These are phyloP conservation scores for Emesis castigata DNA, from an alignment of 2,888 invertebrate species.

Conservation along the genomic window DNA sequence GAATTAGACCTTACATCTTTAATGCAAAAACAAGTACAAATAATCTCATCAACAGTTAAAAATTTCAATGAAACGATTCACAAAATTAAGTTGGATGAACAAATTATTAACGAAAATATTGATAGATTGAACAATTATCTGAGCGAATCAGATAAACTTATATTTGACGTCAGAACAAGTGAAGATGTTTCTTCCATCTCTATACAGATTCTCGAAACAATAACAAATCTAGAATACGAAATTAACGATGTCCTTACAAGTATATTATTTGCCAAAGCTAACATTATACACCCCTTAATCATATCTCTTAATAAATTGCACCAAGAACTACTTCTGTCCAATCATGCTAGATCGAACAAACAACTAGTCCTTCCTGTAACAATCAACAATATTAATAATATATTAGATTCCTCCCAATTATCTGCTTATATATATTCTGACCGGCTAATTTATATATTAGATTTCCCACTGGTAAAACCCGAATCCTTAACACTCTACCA, in stretches of 20 bases:
- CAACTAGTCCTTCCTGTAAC: slow-evolving; percentile 58
- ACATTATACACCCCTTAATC: slow-evolving; percentile 35
- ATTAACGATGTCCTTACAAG: slow-evolving; percentile 61
- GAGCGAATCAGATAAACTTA: slow-evolving; percentile 43
- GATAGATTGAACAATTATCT: slow-evolving; percentile 55
- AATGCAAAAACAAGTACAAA: slow-evolving; percentile 67
- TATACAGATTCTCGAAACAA: slow-evolving; percentile 59
- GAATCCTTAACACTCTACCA: slow-evolving; percentile 64
- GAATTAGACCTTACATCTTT: slow-evolving; percentile 45
- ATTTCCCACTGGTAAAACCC: slow-evolving; percentile 63
- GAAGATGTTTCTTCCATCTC: slow-evolving; percentile 66
- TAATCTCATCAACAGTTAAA: slow-evolving; percentile 63
- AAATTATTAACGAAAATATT: slow-evolving; percentile 49
- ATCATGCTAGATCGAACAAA: slow-evolving; percentile 35
- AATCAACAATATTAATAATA: slow-evolving; percentile 61
- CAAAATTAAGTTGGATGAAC: slow-evolving; percentile 67
- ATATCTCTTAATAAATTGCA: slow-evolving; percentile 35
- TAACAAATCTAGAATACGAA: slow-evolving; percentile 61
- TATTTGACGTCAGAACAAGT: slow-evolving; percentile 60
- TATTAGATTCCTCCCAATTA: slow-evolving; percentile 61
- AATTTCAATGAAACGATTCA: slow-evolving; percentile 66
- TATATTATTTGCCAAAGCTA: slow-evolving; percentile 47
- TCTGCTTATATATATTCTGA: slow-evolving; percentile 67
- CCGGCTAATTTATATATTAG: slow-evolving; percentile 63
- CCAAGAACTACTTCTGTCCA: slow-evolving; percentile 54